Evolutionary conservation across 2,797 vertebrate species (phyloP).

Genomic region (Gephyroberyx darwinii): DNA sequence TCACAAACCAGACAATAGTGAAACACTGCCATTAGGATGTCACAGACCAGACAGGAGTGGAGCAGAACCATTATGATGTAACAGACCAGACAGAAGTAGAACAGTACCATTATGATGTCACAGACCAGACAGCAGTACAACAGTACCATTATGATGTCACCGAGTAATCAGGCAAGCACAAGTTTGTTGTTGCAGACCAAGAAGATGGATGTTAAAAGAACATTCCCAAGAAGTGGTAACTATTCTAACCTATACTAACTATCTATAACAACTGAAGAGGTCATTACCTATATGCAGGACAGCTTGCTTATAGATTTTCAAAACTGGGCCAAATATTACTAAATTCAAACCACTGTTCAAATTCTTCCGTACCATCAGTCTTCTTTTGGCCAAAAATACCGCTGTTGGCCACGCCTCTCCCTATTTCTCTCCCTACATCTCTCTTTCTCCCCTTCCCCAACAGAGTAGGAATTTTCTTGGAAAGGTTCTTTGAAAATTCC

Average conservation of each 20-base stretch:
- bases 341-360: not conserved
- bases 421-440: not conserved
- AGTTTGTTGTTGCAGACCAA: conserved; percentile 5
- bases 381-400: not conserved
- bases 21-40: conserved; percentile 16
- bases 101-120: conserved; percentile 27
- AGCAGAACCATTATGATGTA: conserved; percentile 19
- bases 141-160: conserved; percentile 12
- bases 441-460: not conserved
- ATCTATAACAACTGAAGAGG: conserved; percentile 1
- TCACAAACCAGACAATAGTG: not conserved
- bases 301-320: not conserved
- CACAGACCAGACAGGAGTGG: conserved; percentile 18
- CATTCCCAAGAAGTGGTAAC: not conserved
- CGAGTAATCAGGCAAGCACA: not conserved
- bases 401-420: not conserved
- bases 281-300: not conserved
- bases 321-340: not conserved
- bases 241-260: not conserved
- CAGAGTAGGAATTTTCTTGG: not conserved
- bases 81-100: conserved; percentile 20
- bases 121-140: conserved; percentile 28
- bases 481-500: not conserved
- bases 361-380: not conserved
- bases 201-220: not conserved